Conservation (phyloP, 2,113 vertebrate genomes). For the Deroptyus accipitrinus region DNA sequence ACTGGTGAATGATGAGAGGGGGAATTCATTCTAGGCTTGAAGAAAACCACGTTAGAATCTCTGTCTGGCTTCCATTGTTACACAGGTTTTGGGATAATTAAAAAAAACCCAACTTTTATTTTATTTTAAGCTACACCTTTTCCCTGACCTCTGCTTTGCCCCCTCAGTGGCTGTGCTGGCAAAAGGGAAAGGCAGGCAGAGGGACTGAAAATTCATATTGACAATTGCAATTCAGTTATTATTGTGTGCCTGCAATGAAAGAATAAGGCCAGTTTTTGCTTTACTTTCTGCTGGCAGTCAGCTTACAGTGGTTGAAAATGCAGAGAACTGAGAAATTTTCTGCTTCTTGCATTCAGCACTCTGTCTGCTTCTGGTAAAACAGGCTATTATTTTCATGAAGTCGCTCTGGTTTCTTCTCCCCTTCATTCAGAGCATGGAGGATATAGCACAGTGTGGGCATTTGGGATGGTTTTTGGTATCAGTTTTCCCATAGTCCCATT, state of each 20-base stretch:
- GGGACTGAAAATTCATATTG: background rate
- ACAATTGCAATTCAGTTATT: background rate
- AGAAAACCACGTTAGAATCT: background rate
- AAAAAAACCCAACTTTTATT: accelerated
- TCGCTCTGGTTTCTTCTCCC: background rate
- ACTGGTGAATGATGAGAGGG: background rate
- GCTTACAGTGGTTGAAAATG: background rate
- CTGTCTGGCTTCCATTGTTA: background rate
- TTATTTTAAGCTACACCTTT: background rate
- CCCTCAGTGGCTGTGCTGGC: background rate
- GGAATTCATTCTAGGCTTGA: background rate
- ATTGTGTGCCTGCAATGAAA: background rate
- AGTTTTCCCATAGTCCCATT: background rate
- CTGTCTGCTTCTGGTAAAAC: background rate
- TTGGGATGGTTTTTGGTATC: background rate
- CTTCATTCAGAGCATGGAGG: background rate
- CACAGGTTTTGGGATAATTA: background rate
- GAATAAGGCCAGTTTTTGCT: background rate
- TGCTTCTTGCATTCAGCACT: background rate
- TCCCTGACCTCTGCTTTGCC: background rate
- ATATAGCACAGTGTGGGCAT: background rate
- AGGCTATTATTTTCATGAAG: background rate
- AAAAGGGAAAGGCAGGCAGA: background rate
- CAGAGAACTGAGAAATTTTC: background rate
- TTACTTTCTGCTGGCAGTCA: background rate